Base-by-base conservation (phyloP, 2,113 vertebrate species). In the Ageneiosus marmoratus region DNA sequence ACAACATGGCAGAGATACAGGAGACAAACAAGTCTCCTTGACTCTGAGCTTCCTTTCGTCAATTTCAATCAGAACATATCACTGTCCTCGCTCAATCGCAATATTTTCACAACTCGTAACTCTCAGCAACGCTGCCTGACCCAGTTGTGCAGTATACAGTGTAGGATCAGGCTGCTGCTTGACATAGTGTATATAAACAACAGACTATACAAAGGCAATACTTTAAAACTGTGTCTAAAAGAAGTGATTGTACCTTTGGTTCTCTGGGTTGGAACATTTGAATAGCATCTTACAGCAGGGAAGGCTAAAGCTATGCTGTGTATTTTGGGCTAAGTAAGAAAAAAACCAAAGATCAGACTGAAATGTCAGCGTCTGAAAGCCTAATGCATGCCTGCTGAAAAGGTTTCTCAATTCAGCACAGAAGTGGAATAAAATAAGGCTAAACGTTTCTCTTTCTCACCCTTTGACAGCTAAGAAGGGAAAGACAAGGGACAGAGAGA, bases 291-390 rank as follows among this genome's bases (percentile, higher is more conserved):
- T 53, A 84, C 63, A 72, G 15, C 53, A 60, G 53, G 62, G 51
- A 46, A 73, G 56, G 83, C 65, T 41, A 46, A 63, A 84, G 65
- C 75, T 58, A 46, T 10, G 20, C 60, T 9, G 63, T 78, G 65
- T 84, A 72, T 79, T 84, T 79, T 79, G 56, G 82, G 82, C 37
- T 56, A 78, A 83, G 82, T 70, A 79, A 83, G 82, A 12, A 62
- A 78, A n/a, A 83, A 75, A 79, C 75, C 51, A 16, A 70, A 46
- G 75, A 67, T 53, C 76, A 79, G 83, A 69, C 65, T 79, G 60
- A 79, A 84, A 84, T 84, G 83, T 84, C 83, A 84, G 83, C 22
- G 44, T 73, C 76, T 84, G 65, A 84, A 84, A 62, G 76, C 76
- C 44, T 77, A 83, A 83, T 83, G 58, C 60, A 37, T 83, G 82